Conservation (phyloP, 1,140 invertebrate species). For the Microplitis demolitor region DNA sequence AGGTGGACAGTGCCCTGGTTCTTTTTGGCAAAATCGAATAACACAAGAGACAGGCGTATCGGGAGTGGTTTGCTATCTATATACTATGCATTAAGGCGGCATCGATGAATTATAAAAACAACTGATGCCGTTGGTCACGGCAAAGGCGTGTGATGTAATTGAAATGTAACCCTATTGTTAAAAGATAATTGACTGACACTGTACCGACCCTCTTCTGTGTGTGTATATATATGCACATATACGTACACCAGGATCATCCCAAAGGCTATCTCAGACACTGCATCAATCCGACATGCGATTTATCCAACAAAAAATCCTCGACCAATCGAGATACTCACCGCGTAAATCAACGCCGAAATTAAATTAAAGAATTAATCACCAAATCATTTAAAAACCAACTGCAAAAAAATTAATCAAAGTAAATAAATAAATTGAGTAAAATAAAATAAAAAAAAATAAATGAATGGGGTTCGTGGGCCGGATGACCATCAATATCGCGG, state of each 20-base stretch:
- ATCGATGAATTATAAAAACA: neutral
- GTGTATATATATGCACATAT: too few relatives aligned
- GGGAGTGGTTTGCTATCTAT: neutral
- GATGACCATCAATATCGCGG: too few relatives aligned
- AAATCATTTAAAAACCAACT: too few relatives aligned
- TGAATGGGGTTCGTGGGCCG: too few relatives aligned
- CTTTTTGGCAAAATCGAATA: neutral
- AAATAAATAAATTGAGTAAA: too few relatives aligned
- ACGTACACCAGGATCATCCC: neutral
- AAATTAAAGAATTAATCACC: too few relatives aligned
- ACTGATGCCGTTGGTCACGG: slow-evolving; percentile 8
- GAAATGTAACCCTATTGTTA: slow-evolving; percentile 59
- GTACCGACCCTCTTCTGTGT: slow-evolving; percentile 23
- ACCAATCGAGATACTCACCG: neutral
- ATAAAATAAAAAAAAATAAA: too few relatives aligned
- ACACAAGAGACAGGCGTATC: slow-evolving; percentile 5
- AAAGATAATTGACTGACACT: slow-evolving; percentile 55
- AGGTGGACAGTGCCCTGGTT: neutral
- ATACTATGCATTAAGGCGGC: neutral
- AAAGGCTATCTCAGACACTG: too few relatives aligned
- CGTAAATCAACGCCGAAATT: neutral
- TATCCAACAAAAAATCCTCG: slow-evolving; percentile 10
- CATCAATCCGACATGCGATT: slow-evolving; percentile 11
- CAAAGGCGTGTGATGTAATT: slow-evolving; percentile 46
- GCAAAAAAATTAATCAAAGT: too few relatives aligned